Base-by-base conservation (phyloP, 2,888 invertebrate species). In the Diaperis boleti region DNA sequence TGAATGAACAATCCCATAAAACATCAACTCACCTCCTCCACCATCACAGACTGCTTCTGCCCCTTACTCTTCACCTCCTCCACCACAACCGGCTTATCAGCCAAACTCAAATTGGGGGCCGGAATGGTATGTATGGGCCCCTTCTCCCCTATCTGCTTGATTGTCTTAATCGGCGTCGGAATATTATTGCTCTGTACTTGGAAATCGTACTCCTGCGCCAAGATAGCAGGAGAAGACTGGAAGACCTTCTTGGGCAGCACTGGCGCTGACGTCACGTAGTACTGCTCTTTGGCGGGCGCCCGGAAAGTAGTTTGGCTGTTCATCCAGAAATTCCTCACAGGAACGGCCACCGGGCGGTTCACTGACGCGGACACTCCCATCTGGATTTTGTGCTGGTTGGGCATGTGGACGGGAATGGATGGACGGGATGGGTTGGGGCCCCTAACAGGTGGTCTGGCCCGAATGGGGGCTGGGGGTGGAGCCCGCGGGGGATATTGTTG, bases 71-170 rank as follows among this genome's bases (percentile, higher is more conserved):
- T 66, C 10, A 76, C 68, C 55, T 77, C 75, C 14, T 76, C 78
- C 49, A 86, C 83, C 1, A 85, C 81, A 15, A 84, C 85, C 0
- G 89, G 88, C 72, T 86, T 88, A 76, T 89, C 88, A 1, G 87
- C 85, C 4, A 87, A 84, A 69, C 89, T 89, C 47, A 94, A 83
- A 83, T 93, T 92, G 5, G 94, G 94, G 15, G 94, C 93, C 75
- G 92, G 92, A 68, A 94, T 92, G 6, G 93, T 92, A 81, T 92
- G 92, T 76, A 94, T 93, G 1, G 92, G 92, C 71, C 91, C 92
- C 76, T 87, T 85, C 59, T 82, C 81, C 6, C 79, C 82, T 35
- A 80, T 68, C 72, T 81, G 82, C 59, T 82, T 79, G 17, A 82
- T 81, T 1, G 80, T 74, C 54, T 78, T 76, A 1, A 70, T 65